Evolutionary conservation across 2,888 invertebrate genomes (phyloP).

Genomic region (Tyria jacobaeae): DNA sequence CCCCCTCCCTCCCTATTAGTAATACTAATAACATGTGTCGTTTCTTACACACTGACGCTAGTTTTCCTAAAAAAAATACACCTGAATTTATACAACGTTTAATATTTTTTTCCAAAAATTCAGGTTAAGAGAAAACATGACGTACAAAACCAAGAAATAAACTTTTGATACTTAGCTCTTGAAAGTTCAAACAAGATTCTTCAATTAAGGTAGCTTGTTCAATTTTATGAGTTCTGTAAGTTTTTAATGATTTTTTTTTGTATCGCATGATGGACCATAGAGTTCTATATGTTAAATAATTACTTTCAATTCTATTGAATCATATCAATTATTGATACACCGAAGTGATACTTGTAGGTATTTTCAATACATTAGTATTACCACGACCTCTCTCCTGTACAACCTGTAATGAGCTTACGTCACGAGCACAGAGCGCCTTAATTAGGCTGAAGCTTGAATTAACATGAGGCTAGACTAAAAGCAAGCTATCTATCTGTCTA

Average conservation of each 20-base stretch:
- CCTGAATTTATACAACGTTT: no score
- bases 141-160: background rate
- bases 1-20: no score
- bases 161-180: background rate
- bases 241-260: background rate
- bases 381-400: background rate
- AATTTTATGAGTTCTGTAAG: background rate
- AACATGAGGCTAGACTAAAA: slow-evolving; percentile 7
- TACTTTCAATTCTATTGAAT: no score
- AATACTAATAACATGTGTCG: no score
- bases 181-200: background rate
- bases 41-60: no score
- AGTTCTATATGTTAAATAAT: no score
- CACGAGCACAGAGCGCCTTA: slow-evolving; percentile 5
- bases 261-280: no score
- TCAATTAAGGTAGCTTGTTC: slow-evolving; percentile 4
- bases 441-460: slow-evolving; percentile 9
- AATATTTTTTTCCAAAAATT: no score
- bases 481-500: background rate
- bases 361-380: no score
- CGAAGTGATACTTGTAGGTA: no score
- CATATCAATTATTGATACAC: no score
- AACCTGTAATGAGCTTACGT: slow-evolving; percentile 3
- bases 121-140: background rate
- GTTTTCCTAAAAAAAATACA: no score